Evolutionary conservation across 2,113 vertebrate genomes (phyloP).

Genomic region (Parus major): DNA sequence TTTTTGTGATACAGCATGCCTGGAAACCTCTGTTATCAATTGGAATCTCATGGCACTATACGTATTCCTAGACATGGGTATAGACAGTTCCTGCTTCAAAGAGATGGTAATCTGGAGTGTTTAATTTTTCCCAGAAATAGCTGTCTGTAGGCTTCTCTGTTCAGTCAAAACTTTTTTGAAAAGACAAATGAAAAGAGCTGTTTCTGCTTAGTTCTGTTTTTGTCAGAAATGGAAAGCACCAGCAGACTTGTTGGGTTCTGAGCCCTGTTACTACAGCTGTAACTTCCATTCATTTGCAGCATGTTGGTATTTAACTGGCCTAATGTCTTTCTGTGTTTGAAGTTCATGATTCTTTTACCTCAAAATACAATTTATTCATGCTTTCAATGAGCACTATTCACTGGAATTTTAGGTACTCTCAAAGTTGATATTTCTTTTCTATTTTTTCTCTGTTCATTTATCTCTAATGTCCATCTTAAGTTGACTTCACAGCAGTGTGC

Average conservation of each 20-base stretch:
- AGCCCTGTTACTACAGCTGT: not conserved
- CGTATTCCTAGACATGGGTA: not conserved
- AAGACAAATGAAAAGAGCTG: not conserved
- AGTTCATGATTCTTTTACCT: not conserved
- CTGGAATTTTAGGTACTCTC: not conserved
- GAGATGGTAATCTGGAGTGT: slow-evolving; percentile 43
- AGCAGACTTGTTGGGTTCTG: not conserved
- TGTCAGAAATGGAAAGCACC: not conserved
- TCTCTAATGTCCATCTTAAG: not conserved
- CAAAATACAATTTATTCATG: not conserved
- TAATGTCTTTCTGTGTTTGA: not conserved
- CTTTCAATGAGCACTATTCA: not conserved
- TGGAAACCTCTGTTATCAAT: not conserved
- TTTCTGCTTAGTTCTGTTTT: slow-evolving; percentile 40
- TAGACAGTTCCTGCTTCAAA: slow-evolving; percentile 47
- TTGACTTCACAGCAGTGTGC: not conserved
- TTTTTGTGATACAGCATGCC: not conserved
- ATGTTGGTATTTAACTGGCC: not conserved
- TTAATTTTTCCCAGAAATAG: slow-evolving; percentile 58
- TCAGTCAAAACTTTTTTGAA: not conserved
- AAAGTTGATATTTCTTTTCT: not conserved
- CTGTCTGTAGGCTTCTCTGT: slow-evolving; percentile 11
- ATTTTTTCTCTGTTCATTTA: not conserved
- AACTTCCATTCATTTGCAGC: not conserved
- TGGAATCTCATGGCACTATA: not conserved